Percentiles rank a stretch among this genome's conserved stretches.
Conservation (phyloP, 2,113 vertebrate genomes). For the Perca flavescens region DNA sequence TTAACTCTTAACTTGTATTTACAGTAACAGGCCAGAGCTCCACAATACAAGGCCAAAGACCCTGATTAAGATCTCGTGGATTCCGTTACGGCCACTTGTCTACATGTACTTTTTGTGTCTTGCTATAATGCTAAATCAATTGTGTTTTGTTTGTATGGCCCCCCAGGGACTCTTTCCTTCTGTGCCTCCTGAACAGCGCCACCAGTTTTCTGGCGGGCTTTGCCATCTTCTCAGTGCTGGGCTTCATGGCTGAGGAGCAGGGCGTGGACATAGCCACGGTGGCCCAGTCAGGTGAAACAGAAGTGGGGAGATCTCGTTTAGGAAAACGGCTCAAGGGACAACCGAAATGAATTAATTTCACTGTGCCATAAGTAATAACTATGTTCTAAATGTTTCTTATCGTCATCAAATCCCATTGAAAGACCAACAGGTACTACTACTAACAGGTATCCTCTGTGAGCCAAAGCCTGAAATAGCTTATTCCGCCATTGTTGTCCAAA, state of each 20-base stretch:
- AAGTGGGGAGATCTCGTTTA: rapidly evolving
- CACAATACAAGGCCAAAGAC: conserved; percentile 17
- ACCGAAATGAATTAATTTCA: neutral
- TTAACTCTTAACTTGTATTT: conserved; percentile 23
- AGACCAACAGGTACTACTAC: neutral
- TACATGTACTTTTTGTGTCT: neutral
- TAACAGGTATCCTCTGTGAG: neutral
- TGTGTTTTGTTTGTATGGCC: neutral
- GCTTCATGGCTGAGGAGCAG: conserved; percentile 86
- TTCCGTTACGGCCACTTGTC: neutral
- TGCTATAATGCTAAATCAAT: neutral
- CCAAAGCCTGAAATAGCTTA: neutral
- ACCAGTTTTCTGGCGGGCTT: conserved; percentile 85
- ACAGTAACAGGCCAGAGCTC: conserved; percentile 9
- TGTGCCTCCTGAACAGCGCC: conserved; percentile 83
- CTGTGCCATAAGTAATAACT: too few relatives aligned
- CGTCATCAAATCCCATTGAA: neutral
- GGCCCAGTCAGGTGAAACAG: conserved; percentile 78
- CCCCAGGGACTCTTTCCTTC: conserved; percentile 78
- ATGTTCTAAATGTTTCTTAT: neutral
- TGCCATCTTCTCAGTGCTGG: conserved; percentile 84
- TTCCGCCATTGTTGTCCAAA: neutral
- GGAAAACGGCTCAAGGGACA: neutral
- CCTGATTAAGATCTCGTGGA: neutral
- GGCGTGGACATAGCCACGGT: conserved; percentile 75